Conservation (phyloP, 2,888 invertebrate genomes). For the Standfussiana lucernea region DNA sequence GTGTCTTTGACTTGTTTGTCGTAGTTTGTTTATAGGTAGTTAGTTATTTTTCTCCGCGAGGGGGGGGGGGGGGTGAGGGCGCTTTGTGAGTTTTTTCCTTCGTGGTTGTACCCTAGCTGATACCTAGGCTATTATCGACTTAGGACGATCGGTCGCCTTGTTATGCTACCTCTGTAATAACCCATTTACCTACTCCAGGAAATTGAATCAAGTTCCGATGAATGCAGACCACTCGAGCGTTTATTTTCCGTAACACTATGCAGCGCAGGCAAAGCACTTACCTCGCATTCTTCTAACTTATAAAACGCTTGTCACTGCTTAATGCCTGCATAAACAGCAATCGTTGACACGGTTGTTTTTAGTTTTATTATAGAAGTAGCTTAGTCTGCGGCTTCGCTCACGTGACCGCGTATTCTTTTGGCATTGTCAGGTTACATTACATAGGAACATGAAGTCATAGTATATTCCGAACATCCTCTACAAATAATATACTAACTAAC, state of each 20-base stretch:
- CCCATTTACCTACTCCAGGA: conserved; percentile 3
- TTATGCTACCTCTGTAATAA: conserved; percentile 6
- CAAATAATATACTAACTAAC: too few species aligned
- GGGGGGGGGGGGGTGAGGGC: too few species aligned
- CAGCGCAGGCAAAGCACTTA: conserved; percentile 12
- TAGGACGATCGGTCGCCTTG: conserved; percentile 7
- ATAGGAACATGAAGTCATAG: too few species aligned
- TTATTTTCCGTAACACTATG: conserved; percentile 10
- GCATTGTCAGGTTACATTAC: too few species aligned
- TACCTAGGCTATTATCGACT: conserved; percentile 16
- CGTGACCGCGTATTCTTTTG: too few species aligned
- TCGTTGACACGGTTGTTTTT: neutral
- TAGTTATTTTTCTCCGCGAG: neutral
- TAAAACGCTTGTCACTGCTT: conserved; percentile 10
- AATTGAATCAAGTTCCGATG: conserved; percentile 5
- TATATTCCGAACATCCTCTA: too few species aligned
- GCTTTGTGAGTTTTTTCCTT: conserved; percentile 14
- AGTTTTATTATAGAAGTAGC: neutral
- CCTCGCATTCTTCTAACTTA: conserved; percentile 14
- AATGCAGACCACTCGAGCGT: conserved; percentile 1
- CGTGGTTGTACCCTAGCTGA: neutral
- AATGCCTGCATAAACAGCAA: conserved; percentile 10
- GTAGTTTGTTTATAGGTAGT: conserved; percentile 22
- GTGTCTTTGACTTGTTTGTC: neutral
- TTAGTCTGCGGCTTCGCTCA: too few species aligned